Percentiles rank a stretch among this genome's conserved stretches.
These are phyloP conservation scores for Micrasema longulum DNA, from an alignment of 1,140 invertebrate genomes.

Conservation along the genomic window DNA sequence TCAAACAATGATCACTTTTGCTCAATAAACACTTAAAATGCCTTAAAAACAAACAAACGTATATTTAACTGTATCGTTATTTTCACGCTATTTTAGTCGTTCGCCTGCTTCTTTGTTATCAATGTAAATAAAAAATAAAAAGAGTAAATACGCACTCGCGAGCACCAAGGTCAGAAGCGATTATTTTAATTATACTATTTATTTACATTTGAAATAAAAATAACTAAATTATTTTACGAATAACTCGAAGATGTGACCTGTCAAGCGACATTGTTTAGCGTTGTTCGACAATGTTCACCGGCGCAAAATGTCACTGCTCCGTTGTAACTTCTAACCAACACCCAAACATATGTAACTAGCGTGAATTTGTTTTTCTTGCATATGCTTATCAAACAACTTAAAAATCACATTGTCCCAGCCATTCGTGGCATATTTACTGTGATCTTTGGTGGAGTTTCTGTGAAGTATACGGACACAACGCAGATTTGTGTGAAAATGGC, in stretches of 20 bases:
- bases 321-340: constrained; percentile 37
- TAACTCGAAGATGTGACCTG: constrained; percentile 25
- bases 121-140: constrained; percentile 37
- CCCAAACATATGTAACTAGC: constrained; percentile 39
- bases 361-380: background rate
- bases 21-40: constrained; percentile 4
- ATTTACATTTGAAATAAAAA: background rate
- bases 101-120: constrained; percentile 34
- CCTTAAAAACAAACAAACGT: background rate
- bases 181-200: background rate
- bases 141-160: background rate
- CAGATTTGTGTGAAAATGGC: constrained; percentile 21
- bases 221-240: too few species aligned
- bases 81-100: too few species aligned
- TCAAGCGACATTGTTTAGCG: constrained; percentile 25
- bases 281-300: constrained; percentile 36
- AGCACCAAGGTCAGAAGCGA: constrained; percentile 21
- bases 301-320: constrained; percentile 37
- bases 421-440: constrained; percentile 9
- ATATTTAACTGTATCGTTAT: too few species aligned
- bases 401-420: constrained; percentile 21
- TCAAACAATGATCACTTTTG: constrained; percentile 2
- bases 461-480: constrained; percentile 5
- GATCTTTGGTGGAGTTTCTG: constrained; percentile 32
- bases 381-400: too few species aligned